Evolutionary conservation across 2,113 vertebrate genomes (phyloP).

Genomic region (Amblyornis subalaris): DNA sequence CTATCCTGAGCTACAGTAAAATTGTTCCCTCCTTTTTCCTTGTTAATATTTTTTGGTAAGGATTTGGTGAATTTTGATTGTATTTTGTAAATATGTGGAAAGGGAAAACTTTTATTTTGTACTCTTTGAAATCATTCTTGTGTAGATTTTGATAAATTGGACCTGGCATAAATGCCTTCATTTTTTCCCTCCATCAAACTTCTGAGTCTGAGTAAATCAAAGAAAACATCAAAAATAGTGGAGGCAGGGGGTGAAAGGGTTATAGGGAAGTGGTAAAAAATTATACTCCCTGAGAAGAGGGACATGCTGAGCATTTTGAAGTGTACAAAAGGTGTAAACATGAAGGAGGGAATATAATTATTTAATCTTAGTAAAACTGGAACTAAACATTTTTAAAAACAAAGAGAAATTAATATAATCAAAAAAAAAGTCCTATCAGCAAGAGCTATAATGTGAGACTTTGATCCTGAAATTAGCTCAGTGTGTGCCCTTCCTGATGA

Average conservation of each 20-base stretch:
- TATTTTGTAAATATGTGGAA: not conserved
- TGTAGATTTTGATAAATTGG: not conserved
- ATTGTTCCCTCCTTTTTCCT: not conserved
- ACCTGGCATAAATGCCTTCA: not conserved
- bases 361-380: constrained; percentile 2
- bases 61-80: not conserved
- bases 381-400: constrained; percentile 7
- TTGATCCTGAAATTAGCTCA: constrained; percentile 30
- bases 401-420: not conserved
- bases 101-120: not conserved
- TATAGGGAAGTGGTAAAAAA: constrained; percentile 1
- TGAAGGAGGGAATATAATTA: not conserved
- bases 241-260: not conserved
- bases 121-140: not conserved
- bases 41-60: not conserved
- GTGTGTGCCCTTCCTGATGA: not conserved
- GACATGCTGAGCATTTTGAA: constrained; percentile 43
- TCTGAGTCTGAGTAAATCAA: constrained; percentile 30
- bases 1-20: not conserved
- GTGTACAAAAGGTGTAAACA: constrained; percentile 4
- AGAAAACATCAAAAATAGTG: not conserved
- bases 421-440: not conserved
- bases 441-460: not conserved
- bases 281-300: not conserved
- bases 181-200: not conserved